phyloP scores from a whole-genome alignment of 2,888 invertebrate species.

The Temnothorax unifasciatus region DNA sequence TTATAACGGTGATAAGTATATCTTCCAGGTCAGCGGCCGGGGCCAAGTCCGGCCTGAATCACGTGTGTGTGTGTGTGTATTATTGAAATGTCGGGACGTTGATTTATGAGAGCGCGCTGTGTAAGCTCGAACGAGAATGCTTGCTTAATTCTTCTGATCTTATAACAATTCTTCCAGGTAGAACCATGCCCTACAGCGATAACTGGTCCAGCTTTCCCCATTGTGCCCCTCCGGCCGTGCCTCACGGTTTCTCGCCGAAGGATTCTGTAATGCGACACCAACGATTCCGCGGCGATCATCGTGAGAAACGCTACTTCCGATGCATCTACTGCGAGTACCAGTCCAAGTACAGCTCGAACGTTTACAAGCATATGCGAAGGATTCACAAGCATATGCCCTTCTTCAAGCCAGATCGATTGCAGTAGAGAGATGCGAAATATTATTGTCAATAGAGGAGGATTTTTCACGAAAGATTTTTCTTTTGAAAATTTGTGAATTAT shows the following conservation, averaged over 20 bases:
- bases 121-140: background rate
- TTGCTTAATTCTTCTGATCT: constrained; percentile 57
- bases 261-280: constrained; percentile 81
- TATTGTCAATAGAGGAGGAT: background rate
- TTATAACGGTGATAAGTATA: constrained; percentile 19
- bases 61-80: constrained; percentile 18
- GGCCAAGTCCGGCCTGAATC: constrained; percentile 6
- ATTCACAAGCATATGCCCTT: constrained; percentile 79
- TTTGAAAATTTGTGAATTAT: constrained; percentile 2
- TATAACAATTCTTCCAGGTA: constrained; percentile 77
- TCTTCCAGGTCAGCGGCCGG: constrained; percentile 19
- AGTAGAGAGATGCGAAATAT: background rate
- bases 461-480: constrained; percentile 10
- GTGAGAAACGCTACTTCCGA: constrained; percentile 80
- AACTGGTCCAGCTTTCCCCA: constrained; percentile 76
- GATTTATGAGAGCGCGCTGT: constrained; percentile 11
- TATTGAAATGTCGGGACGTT: constrained; percentile 34
- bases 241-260: constrained; percentile 74
- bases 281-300: constrained; percentile 80
- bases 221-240: constrained; percentile 60
- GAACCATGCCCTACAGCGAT: constrained; percentile 62
- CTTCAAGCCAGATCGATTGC: constrained; percentile 74
- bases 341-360: constrained; percentile 80
- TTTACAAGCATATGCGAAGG: constrained; percentile 80
- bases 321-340: constrained; percentile 81